Evolutionary conservation across 2,113 vertebrate genomes (phyloP).

Genomic region (Elachura formosa): DNA sequence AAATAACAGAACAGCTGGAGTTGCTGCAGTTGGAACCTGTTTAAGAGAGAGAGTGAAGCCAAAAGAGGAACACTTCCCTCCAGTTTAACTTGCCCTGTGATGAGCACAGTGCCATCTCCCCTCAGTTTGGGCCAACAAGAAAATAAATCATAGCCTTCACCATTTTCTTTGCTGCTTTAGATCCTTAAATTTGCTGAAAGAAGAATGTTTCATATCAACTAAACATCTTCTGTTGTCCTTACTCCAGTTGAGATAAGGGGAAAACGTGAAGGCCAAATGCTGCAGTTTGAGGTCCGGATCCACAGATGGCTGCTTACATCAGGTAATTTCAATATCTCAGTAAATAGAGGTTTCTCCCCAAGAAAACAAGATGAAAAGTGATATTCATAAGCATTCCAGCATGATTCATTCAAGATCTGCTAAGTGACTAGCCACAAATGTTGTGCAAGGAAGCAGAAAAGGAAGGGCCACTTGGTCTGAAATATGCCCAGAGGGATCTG

Average conservation of each 20-base stretch:
- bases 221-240: background rate
- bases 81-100: background rate
- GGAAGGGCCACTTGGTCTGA: background rate
- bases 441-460: slow-evolving; percentile 1
- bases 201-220: accelerated
- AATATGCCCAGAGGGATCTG: background rate
- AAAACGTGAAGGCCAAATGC: background rate
- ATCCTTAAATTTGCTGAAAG: background rate
- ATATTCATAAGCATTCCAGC: background rate
- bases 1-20: background rate
- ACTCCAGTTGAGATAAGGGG: accelerated
- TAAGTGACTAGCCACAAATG: background rate
- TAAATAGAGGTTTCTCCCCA: background rate
- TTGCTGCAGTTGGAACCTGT: background rate
- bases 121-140: background rate
- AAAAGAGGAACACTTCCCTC: background rate
- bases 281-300: background rate
- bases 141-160: background rate
- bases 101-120: accelerated
- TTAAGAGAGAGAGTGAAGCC: background rate
- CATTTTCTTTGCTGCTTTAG: background rate
- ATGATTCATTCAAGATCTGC: background rate
- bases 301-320: background rate
- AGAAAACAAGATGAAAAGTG: background rate
- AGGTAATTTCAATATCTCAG: background rate